Conservation (phyloP, 1,140 invertebrate species). For the Oppia nitens region DNA sequence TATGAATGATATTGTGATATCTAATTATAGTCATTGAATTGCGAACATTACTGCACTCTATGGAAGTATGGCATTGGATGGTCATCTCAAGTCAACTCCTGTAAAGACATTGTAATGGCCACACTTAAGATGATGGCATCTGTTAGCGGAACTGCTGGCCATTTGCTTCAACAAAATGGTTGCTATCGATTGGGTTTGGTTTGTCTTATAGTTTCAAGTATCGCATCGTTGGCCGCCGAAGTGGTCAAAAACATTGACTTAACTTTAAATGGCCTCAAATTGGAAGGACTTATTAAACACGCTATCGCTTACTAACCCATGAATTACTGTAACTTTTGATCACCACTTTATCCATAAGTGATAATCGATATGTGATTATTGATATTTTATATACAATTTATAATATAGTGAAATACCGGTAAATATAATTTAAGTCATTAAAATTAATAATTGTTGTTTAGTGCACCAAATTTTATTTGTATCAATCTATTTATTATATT, state of each 20-base stretch:
- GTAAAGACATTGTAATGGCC: not conserved
- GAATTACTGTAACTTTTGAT: not conserved
- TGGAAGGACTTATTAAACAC: not conserved
- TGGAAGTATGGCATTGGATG: slow-evolving; percentile 25
- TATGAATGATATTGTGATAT: not conserved
- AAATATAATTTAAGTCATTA: no score
- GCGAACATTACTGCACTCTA: slow-evolving; percentile 26
- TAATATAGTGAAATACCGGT: no score
- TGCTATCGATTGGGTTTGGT: not conserved
- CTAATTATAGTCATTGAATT: slow-evolving; percentile 17
- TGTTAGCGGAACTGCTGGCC: not conserved
- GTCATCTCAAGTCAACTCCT: slow-evolving; percentile 25
- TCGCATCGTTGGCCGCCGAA: not conserved
- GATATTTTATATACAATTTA: no score
- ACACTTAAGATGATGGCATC: not conserved
- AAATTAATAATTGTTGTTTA: no score
- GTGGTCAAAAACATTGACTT: not conserved
- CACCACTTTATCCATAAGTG: no score
- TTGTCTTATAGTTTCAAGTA: not conserved
- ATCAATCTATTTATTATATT: no score
- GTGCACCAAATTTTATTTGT: no score
- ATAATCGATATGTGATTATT: no score
- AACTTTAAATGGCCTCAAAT: not conserved
- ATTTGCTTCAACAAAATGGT: not conserved
- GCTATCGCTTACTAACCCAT: not conserved